Percentiles rank a stretch among this genome's conserved stretches.
Conservation (phyloP, 2,888 invertebrate genomes). For the Orthosia incerta region DNA sequence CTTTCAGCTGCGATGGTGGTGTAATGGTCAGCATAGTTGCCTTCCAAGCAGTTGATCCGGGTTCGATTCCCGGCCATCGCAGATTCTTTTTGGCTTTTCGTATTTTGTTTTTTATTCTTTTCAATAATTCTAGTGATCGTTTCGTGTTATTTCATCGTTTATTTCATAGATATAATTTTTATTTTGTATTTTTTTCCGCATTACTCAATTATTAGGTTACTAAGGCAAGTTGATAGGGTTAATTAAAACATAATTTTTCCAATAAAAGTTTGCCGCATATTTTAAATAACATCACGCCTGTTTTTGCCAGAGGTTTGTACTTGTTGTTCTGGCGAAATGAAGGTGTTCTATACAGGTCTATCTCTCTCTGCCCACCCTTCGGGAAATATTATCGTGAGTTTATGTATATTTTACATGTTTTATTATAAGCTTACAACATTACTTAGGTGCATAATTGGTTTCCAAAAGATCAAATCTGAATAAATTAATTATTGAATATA, state of each 20-base stretch:
- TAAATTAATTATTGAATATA: constrained; percentile 50
- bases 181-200: background rate
- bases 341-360: too few species aligned
- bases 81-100: constrained; percentile 77
- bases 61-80: constrained; percentile 90
- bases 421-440: constrained; percentile 38
- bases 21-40: constrained; percentile 90
- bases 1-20: constrained; percentile 83
- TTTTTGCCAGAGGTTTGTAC: too few species aligned
- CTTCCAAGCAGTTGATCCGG: constrained; percentile 90
- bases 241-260: too few species aligned
- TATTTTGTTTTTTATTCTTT: background rate
- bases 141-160: background rate
- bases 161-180: background rate
- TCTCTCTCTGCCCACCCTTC: too few species aligned
- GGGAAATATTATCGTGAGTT: too few species aligned
- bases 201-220: too few species aligned
- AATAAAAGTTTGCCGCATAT: too few species aligned
- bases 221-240: too few species aligned
- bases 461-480: constrained; percentile 38
- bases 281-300: too few species aligned
- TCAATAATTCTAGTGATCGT: background rate
- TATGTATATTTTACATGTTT: constrained; percentile 6
- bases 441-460: constrained; percentile 24
- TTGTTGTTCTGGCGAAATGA: too few species aligned